Evolutionary conservation across 35 echinoderm and acorn worm genomes (phyloP), one percentile per base, ranked within the genome.

Genomic region (Eucidaris tribuloides): DNA sequence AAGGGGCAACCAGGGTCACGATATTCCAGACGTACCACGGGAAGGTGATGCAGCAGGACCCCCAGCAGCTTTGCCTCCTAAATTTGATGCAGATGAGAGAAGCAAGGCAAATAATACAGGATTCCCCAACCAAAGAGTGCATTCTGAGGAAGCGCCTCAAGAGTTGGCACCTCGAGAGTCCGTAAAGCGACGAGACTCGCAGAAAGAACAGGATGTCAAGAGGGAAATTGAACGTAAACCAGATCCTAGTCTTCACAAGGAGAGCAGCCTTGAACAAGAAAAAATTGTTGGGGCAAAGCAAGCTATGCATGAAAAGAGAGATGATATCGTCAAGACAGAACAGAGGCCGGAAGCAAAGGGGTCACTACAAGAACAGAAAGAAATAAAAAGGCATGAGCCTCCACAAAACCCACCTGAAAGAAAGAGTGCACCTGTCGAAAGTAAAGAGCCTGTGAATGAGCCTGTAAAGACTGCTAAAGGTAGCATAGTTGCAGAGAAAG

Each of bases 341-440:
- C 80, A 82, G 58, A 57, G 45, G 80, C 80, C 25, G 28, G 45
- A 55, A 80, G 77, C 77, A 9, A 80, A 80, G 54, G 33, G 28
- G n/a, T 15, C 50, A 17, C 54, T 15, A 18, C 56, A 82, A 41
- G 27, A 37, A 35, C 17, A 82, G 35, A 60, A 61, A 32, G 35
- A 80, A 11, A 80, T 30, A 39, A 24, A 82, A 42, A 82, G 54
- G 2, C 17, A 37, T 24, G 9, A 36, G 9, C 17, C 29, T 76
- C 35, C 17, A 20, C 3, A n/a, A 82, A 36, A n/a, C 36, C 38
- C 61, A 6, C 28, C 34, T 45, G 40, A 86, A 32, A 86, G 45
- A 78, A 46, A 55, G 19, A 34, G n/a, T 17, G 30, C 37, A 77
- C 3, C 32, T 34, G n/a, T n/a, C n/a, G n/a, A n/a, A n/a, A n/a